Base-by-base conservation (phyloP, 2,797 vertebrate species). In the Sebastes matsubarae region DNA sequence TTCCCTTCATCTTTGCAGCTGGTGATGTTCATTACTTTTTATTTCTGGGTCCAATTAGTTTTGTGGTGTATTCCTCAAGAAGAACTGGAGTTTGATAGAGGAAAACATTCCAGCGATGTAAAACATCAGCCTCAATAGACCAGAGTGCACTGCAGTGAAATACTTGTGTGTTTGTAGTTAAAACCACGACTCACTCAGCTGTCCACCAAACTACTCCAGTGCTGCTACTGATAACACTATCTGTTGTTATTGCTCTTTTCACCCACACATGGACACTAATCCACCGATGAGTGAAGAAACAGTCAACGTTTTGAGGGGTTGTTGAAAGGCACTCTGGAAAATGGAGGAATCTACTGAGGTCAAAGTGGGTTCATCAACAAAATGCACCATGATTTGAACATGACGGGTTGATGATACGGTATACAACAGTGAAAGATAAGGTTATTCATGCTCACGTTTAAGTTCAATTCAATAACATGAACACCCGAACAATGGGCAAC, bases 21-120 rank as follows among this genome's bases (percentile, higher is more conserved):
- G 16, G 29, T 69, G 32, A 52, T 29, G 32, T 75, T 74, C 50
- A 67, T 60, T 77, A 29, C 30, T 67, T 72, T 59, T 18, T 6
- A 61, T 80, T 52, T 77, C 75, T 81, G 79, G 61, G 2, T 77
- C 69, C 66, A 73, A 29, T 83, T 73, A 73, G 27, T 60, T 58
- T 57, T 61, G 72, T 59, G 34, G 52, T 66, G 14, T 68, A 52
- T 42, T 72, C 25, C 34, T 46, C 16, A 60, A 74, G 27, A 69
- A 68, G 52, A 77, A 52, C 58, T 58, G 11, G 30, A 58, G 59
- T 81, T 57, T 73, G 65, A 73, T 30, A 4, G 29, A 74, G 63
- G 57, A 68, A 77, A 82, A 75, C 58, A 74, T 65, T 68, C 64
- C 42, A 69, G 11, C 3, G 3, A 82, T 76, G 68, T 68, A 68